A percentile compares a stretch with the other conserved stretches of the same genome.
Conservation (phyloP, 2,797 vertebrate species). For the Poeciliopsis gracilis region DNA sequence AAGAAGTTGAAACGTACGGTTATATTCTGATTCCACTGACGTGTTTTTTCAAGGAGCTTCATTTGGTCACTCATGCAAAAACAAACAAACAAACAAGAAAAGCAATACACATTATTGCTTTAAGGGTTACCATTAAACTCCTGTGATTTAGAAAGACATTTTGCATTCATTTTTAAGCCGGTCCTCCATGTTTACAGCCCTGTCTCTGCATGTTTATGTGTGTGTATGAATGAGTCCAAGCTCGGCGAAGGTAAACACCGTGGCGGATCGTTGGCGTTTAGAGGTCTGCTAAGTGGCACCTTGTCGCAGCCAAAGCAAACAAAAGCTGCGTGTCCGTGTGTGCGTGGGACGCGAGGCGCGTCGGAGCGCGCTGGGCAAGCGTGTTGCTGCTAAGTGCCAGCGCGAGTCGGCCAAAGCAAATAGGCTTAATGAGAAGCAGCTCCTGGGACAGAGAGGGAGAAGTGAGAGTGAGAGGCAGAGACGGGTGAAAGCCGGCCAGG, state of each 20-base stretch:
- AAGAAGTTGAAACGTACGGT: not conserved
- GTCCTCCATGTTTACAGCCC: not conserved
- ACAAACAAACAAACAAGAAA: not conserved
- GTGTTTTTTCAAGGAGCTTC: not conserved
- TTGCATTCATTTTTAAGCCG: not conserved
- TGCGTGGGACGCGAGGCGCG: constrained; percentile 16
- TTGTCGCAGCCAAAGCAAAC: constrained; percentile 80
- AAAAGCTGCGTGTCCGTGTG: constrained; percentile 28
- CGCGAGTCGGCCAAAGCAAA: constrained; percentile 81
- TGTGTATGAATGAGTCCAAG: not conserved
- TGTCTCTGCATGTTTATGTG: not conserved
- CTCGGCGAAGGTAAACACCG: constrained; percentile 22
- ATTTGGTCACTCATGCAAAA: not conserved
- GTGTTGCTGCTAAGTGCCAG: constrained; percentile 79
- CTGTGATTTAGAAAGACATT: not conserved
- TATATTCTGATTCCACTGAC: not conserved
- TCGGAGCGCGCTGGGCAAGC: constrained; percentile 31
- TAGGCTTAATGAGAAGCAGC: constrained; percentile 84
- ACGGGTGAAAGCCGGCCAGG: constrained; percentile 54
- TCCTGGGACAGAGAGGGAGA: constrained; percentile 68
- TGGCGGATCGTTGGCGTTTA: constrained; percentile 62
- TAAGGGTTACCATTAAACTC: not conserved
- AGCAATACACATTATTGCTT: not conserved
- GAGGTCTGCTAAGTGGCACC: constrained; percentile 78
- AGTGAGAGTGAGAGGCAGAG: constrained; percentile 25